These are phyloP conservation scores for Cydia fagiglandana DNA, from an alignment of 1,140 invertebrate species.

Conservation along the genomic window DNA sequence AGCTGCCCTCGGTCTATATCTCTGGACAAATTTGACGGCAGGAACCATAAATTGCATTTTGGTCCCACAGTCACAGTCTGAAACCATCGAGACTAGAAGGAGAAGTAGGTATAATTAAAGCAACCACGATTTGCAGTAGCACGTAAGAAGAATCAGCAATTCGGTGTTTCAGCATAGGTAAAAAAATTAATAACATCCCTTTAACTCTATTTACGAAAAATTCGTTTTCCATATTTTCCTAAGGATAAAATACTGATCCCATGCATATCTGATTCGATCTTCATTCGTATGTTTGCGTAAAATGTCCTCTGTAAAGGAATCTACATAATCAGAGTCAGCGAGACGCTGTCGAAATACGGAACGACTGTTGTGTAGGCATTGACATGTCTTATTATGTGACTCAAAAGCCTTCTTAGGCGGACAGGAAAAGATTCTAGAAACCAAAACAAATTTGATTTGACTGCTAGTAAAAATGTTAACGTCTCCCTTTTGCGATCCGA, in stretches of 20 bases:
- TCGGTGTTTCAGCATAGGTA: neutral
- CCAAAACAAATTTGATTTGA: neutral
- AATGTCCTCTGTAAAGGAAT: slow-evolving; percentile 59
- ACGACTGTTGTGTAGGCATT: slow-evolving; percentile 45
- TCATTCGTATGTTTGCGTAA: slow-evolving; percentile 64
- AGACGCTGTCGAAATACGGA: slow-evolving; percentile 57
- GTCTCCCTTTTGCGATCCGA: slow-evolving; percentile 15
- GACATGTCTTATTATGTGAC: slow-evolving; percentile 36
- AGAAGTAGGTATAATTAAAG: neutral
- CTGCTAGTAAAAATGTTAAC: neutral
- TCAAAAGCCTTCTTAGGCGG: slow-evolving; percentile 15
- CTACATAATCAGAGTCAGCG: slow-evolving; percentile 64
- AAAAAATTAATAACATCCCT: slow-evolving; percentile 40
- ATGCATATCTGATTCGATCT: slow-evolving; percentile 66
- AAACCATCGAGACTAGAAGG: no score
- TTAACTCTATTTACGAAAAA: slow-evolving; percentile 52
- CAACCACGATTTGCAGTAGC: neutral
- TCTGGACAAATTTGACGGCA: no score
- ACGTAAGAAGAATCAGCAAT: slow-evolving; percentile 9
- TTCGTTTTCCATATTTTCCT: slow-evolving; percentile 47
- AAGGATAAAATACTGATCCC: slow-evolving; percentile 59
- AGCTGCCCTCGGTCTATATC: no score
- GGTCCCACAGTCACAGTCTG: no score
- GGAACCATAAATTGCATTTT: no score
- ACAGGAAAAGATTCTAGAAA: slow-evolving; percentile 13